phyloP scores from a whole-genome alignment of 2,113 vertebrate species.

The Arenaria interpres region DNA sequence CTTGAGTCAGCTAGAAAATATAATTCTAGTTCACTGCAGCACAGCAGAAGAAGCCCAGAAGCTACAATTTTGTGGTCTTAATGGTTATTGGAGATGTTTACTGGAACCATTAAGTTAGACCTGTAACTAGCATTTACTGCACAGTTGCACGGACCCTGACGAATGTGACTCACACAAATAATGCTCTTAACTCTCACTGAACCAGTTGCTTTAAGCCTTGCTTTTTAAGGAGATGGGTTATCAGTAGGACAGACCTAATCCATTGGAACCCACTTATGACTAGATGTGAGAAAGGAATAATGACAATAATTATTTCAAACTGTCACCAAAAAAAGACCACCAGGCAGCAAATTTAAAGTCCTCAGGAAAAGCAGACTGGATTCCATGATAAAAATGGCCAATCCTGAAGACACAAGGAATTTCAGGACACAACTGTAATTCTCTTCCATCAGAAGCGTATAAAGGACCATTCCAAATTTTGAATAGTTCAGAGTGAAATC shows the following conservation, averaged over 20 bases:
- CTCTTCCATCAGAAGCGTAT: background rate
- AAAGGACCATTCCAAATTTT: background rate
- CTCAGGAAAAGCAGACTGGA: background rate
- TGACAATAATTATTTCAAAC: background rate
- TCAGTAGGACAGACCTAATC: background rate
- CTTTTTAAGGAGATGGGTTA: background rate
- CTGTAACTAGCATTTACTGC: background rate
- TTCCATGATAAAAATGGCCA: background rate
- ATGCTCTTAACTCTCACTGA: background rate
- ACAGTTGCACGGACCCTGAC: background rate
- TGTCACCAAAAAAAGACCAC: background rate
- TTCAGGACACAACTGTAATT: background rate
- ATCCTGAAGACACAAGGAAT: background rate
- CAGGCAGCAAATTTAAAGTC: background rate
- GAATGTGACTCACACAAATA: background rate
- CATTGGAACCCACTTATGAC: background rate
- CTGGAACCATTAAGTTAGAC: background rate
- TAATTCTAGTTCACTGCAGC: background rate
- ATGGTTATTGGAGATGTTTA: background rate
- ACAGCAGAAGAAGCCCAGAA: background rate
- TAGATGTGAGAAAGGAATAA: background rate
- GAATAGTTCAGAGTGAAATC: background rate
- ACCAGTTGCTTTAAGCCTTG: background rate
- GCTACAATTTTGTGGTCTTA: background rate
- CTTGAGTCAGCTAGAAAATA: background rate